Evolutionary conservation across 2,888 invertebrate genomes (phyloP).

Genomic region (Blomia tropicalis): DNA sequence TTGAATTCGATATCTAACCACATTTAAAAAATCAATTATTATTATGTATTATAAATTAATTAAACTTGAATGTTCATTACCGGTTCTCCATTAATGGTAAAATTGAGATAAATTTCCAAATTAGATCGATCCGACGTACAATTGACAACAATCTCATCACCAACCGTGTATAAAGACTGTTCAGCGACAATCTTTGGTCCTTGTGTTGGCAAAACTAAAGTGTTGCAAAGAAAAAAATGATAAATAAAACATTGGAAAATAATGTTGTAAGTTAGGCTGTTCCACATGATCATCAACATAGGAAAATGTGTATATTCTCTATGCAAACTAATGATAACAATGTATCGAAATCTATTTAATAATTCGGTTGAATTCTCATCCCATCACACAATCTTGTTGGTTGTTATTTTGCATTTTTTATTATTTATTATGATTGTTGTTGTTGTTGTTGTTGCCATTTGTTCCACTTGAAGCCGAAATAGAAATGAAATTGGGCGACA

Average conservation of each 20-base stretch:
- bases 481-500: not conserved
- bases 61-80: too few species aligned
- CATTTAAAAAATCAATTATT: not conserved
- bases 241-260: not conserved
- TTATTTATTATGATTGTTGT: not conserved
- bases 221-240: conserved; percentile 2
- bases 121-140: conserved; percentile 30
- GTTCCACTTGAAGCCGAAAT: not conserved
- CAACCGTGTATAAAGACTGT: conserved; percentile 24
- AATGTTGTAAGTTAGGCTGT: not conserved
- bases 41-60: not conserved
- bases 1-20: conserved; percentile 1
- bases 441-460: not conserved
- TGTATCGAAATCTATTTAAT: too few species aligned
- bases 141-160: conserved; percentile 27
- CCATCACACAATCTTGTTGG: not conserved
- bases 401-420: not conserved
- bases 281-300: too few species aligned
- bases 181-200: conserved; percentile 27
- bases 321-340: too few species aligned
- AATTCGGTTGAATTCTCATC: not conserved
- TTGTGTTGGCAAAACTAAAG: conserved; percentile 28
- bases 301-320: too few species aligned
- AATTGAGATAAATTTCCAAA: conserved; percentile 27
- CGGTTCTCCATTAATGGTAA: conserved; percentile 28